These are phyloP conservation scores for Aldabrachelys gigantea DNA, from an alignment of 2,113 vertebrate genomes.

Conservation along the genomic window DNA sequence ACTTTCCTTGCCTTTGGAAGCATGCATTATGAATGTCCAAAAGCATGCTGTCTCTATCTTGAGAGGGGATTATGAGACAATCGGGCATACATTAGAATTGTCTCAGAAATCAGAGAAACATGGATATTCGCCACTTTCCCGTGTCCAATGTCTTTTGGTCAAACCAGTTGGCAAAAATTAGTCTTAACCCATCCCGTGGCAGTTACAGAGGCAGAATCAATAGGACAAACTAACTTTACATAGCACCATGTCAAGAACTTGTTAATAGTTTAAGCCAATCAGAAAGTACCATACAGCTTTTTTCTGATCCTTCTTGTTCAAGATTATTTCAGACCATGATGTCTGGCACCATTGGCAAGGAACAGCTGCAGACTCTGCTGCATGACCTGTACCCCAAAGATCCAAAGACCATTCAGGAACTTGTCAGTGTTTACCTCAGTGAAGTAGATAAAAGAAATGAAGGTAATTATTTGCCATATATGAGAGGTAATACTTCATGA, in stretches of 20 bases:
- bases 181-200: neutral
- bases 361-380: neutral
- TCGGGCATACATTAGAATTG: neutral
- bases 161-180: neutral
- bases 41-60: neutral
- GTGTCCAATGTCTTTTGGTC: neutral
- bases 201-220: neutral
- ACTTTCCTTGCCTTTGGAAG: neutral
- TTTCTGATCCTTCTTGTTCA: neutral
- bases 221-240: neutral
- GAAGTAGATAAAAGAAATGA: neutral
- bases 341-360: neutral
- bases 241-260: neutral
- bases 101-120: neutral
- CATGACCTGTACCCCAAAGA: neutral
- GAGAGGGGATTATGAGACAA: neutral
- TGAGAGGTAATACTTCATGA: neutral
- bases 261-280: neutral
- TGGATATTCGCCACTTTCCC: neutral
- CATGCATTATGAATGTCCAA: neutral
- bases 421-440: neutral
- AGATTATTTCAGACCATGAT: neutral
- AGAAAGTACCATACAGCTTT: neutral
- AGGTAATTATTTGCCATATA: neutral
- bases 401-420: neutral